Evolutionary conservation across 2,888 invertebrate genomes (phyloP), one percentile per base, ranked within the genome.

Genomic region (Penaeus monodon): DNA sequence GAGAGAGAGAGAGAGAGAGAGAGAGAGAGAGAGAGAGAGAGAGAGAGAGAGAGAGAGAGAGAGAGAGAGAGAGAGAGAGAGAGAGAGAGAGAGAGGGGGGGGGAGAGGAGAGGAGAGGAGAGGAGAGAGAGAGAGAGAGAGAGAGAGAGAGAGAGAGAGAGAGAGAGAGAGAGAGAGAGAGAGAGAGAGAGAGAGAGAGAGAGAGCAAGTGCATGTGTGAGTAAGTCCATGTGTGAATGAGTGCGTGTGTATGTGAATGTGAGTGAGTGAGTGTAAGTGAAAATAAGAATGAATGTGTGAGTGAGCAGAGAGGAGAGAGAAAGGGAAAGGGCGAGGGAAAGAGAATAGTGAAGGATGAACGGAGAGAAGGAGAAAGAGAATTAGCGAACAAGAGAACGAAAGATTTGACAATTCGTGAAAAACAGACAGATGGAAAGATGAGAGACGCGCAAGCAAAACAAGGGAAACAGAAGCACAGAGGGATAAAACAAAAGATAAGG

Each of bases 21-120:
- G 77, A 77, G 77, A 77, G 77, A 77, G 77, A 77, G 77, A 77
- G n/a, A 77, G 77, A 77, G 77, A 77, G 77, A 76, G 76, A 76
- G 76, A 76, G 76, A 76, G 76, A 76, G 76, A 76, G 76, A 76
- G 76, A 76, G 33, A 76, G 14, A 29, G 22, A 77, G 27, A 77
- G 24, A 68, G 68, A 68, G 24, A 68, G 68, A 68, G 24, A 68
- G 7, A 68, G 68, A 68, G 68, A 24, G 68, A 68, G 27, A 68
- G 68, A 68, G 27, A 68, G 68, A 68, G 68, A 68, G 68, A 68
- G 68, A 27, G 27, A 27, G 68, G 7, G 68, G 12, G 27, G 12
- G 27, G 12, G 27, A 27, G 27, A 27, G 27, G 12, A 10, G 12
- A 10, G 4, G 12, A 10, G 12, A 10, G 12, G 68, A 68, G 68